phyloP scores from a whole-genome alignment of 2,113 vertebrate genomes.

The Rhabdornis inornatus region DNA sequence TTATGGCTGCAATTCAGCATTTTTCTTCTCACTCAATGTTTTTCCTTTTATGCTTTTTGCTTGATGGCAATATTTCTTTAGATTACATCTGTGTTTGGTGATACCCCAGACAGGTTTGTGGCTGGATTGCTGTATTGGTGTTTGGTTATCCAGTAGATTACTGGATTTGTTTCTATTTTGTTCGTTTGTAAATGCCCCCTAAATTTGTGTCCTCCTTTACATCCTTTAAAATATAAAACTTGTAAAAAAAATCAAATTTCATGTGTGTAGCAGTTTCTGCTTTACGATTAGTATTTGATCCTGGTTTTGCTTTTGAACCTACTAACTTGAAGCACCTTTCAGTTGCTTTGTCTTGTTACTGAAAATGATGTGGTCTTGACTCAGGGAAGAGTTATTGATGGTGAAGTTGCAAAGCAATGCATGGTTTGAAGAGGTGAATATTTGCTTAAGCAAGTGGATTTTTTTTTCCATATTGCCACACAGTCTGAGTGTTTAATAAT shows the following conservation, averaged over 20 bases:
- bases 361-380: neutral
- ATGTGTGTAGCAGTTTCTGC: neutral
- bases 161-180: neutral
- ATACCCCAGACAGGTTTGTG: neutral
- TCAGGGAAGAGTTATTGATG: neutral
- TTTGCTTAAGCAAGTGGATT: neutral
- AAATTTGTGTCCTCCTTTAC: neutral
- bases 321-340: neutral
- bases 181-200: neutral
- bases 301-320: neutral
- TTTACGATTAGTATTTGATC: neutral
- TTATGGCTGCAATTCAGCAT: neutral
- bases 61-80: neutral
- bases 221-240: neutral
- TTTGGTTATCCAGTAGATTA: neutral
- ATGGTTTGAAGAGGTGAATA: neutral
- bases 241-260: neutral
- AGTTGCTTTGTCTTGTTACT: neutral
- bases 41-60: neutral
- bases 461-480: neutral
- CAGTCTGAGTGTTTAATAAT: neutral
- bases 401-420: neutral
- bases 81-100: neutral
- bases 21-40: neutral
- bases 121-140: neutral